phyloP scores from a whole-genome alignment of 2,797 vertebrate genomes.

The Fistularia tabacaria region DNA sequence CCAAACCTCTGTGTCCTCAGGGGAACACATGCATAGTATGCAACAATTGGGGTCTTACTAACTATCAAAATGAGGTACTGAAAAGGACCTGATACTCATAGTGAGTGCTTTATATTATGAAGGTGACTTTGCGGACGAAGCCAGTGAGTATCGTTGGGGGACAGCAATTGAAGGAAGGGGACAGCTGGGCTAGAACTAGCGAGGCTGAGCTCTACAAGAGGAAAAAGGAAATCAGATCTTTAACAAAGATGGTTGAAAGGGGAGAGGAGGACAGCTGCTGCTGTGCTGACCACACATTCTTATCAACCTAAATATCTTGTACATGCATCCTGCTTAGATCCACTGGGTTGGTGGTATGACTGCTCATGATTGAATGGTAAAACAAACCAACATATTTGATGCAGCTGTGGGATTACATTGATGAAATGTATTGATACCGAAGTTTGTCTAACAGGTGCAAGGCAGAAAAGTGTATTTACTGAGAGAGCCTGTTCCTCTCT shows the following conservation, averaged over 20 bases:
- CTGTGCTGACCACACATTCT: constrained; percentile 46
- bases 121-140: constrained; percentile 33
- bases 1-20: too few relatives aligned
- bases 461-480: constrained; percentile 3
- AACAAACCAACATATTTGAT: neutral
- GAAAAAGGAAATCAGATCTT: constrained; percentile 39
- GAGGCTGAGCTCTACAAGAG: constrained; percentile 20
- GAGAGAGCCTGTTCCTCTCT: too few relatives aligned
- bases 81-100: neutral
- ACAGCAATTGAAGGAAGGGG: constrained; percentile 50
- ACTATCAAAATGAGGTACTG: neutral
- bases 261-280: constrained; percentile 62
- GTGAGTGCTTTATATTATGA: constrained; percentile 23
- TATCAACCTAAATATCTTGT: constrained; percentile 43
- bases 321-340: constrained; percentile 6
- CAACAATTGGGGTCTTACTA: too few relatives aligned
- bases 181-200: constrained; percentile 58
- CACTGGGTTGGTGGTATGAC: too few relatives aligned
- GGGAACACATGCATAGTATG: too few relatives aligned
- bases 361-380: neutral
- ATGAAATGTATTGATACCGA: neutral
- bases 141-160: constrained; percentile 18
- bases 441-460: constrained; percentile 1
- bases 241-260: constrained; percentile 54
- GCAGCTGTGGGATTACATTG: neutral